Base-by-base conservation (phyloP, 2,797 vertebrate species). In the Margarornis squamiger region DNA sequence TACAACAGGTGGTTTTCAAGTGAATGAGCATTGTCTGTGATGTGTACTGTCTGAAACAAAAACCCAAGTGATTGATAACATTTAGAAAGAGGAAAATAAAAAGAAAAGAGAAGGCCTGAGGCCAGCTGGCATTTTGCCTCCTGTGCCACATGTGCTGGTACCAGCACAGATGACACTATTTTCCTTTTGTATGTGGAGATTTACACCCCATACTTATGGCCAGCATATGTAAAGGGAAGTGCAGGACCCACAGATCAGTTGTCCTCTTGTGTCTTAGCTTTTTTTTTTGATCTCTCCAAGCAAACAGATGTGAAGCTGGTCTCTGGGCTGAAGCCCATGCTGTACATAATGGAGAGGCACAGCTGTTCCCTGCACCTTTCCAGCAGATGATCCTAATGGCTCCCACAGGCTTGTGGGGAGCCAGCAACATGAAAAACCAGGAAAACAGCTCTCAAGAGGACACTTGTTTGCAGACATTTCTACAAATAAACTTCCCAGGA, bases 291-390 rank as follows among this genome's bases (percentile, higher is more conserved):
- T 88, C 59, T 96, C 82, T 87, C 65, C 65, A 51, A 93, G 52
- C 41, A 65, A 85, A 80, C 80, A 92, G 83, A 92, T 94, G 88
- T 89, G 90, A 70, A 68, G 57, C 73, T 75, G 54, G 4, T 90
- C 75, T 90, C 67, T 67, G 85, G 83, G 85, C 85, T 48, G 73
- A 71, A 75, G 58, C 78, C 72, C 36, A 17, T 52, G 75, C 65
- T 70, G 52, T 67, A 54, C 3, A 15, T 71, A 65, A 85, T 51
- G 72, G 58, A 86, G 91, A 84, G 72, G n/a, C 84, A 76, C 95
- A 93, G 91, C 93, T 94, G 96, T 46, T 93, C 61, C 77, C 52
- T 59, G 66, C 59, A 78, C 70, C 84, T 93, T 96, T 88, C 59
- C 92, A 88, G 85, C 12, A 4, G 81, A 90, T 88, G 70, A 89